These are phyloP conservation scores for Sinella curviseta DNA, from an alignment of 1,140 invertebrate genomes.

Conservation along the genomic window DNA sequence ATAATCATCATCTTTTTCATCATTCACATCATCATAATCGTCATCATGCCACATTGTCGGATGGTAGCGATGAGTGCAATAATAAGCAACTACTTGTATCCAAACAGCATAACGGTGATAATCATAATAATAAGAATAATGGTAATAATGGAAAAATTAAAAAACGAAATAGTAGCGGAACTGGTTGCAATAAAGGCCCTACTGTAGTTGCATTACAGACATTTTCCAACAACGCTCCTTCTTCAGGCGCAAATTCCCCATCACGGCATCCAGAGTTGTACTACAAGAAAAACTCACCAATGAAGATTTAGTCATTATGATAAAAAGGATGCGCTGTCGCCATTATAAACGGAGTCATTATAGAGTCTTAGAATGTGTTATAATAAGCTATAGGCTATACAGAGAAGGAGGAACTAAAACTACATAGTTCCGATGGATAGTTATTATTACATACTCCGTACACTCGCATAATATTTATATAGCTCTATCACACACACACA, in stretches of 20 bases:
- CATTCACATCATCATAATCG: neutral
- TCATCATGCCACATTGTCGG: neutral
- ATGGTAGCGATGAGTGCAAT: neutral
- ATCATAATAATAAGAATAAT: neutral
- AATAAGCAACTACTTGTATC: neutral
- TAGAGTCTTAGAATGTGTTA: too few relatives aligned
- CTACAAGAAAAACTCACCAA: slow-evolving; percentile 44
- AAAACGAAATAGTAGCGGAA: neutral
- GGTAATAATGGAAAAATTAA: neutral
- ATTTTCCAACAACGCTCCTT: too few relatives aligned
- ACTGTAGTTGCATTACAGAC: neutral
- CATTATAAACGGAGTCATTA: too few relatives aligned
- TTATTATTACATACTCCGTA: too few relatives aligned
- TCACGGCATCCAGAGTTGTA: slow-evolving; percentile 42
- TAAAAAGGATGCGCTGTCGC: neutral
- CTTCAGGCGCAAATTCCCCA: neutral
- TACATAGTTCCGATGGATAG: too few relatives aligned
- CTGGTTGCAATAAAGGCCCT: too few relatives aligned
- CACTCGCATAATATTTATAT: too few relatives aligned
- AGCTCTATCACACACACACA: too few relatives aligned
- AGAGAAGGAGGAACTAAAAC: too few relatives aligned
- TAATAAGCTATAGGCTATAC: too few relatives aligned
- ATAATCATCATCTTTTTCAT: neutral
- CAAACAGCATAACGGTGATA: neutral
- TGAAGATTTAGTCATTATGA: slow-evolving; percentile 41